A percentile compares a stretch with the other conserved stretches of the same genome.
These are phyloP conservation scores for Agrochola macilenta DNA, from an alignment of 2,888 invertebrate species.

Conservation along the genomic window DNA sequence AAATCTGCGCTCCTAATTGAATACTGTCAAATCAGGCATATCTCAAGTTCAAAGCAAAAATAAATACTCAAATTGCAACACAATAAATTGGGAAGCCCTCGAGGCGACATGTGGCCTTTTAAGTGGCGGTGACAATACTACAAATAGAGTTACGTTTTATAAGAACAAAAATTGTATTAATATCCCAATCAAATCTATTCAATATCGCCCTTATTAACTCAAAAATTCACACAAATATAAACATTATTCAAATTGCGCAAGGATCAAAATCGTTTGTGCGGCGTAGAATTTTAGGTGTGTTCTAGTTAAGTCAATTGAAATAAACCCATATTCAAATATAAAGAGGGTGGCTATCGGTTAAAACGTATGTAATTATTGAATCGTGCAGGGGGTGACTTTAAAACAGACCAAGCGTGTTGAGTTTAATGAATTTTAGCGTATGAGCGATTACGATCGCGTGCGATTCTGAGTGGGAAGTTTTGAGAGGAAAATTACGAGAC, in stretches of 20 bases:
- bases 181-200: conserved; percentile 73
- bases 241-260: conserved; percentile 30
- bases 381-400: conserved; percentile 79
- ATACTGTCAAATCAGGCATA: conserved; percentile 52
- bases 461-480: conserved; percentile 70
- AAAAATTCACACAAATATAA: conserved; percentile 31
- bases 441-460: conserved; percentile 77
- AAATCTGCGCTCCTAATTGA: conserved; percentile 33
- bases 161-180: conserved; percentile 84
- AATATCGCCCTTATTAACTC: conserved; percentile 69
- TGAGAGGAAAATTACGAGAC: conserved; percentile 68
- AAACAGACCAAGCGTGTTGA: conserved; percentile 83
- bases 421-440: conserved; percentile 87
- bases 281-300: conserved; percentile 49
- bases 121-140: conserved; percentile 90
- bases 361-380: conserved; percentile 89
- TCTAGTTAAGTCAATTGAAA: conserved; percentile 84
- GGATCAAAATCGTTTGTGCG: conserved; percentile 52
- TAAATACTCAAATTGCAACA: conserved; percentile 77
- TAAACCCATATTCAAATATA: conserved; percentile 89
- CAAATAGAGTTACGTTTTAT: conserved; percentile 89
- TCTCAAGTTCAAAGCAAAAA: conserved; percentile 65
- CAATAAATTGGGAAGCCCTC: conserved; percentile 86
- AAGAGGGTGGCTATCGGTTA: conserved; percentile 85
- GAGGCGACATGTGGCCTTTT: conserved; percentile 89